phyloP scores from a whole-genome alignment of 2,888 invertebrate species.

The Hololepta plana region DNA sequence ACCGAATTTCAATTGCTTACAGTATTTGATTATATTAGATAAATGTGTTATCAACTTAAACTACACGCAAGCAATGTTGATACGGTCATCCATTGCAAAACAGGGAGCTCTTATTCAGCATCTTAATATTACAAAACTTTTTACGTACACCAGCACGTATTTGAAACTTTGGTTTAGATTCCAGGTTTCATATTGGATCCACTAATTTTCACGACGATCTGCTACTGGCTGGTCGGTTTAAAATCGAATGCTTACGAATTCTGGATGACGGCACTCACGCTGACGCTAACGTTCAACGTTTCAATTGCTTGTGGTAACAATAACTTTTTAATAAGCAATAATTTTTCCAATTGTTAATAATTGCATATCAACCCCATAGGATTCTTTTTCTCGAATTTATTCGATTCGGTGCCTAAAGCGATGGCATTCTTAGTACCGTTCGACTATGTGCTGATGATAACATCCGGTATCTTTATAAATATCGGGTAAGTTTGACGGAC shows the following conservation, averaged over 20 bases:
- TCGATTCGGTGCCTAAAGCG: slow-evolving; percentile 60
- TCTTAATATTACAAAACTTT: not conserved
- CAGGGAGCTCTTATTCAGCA: no score
- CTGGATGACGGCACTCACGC: slow-evolving; percentile 44
- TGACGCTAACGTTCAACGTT: slow-evolving; percentile 67
- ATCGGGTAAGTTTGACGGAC: slow-evolving; percentile 38
- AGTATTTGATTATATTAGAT: no score
- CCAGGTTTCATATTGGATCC: slow-evolving; percentile 77
- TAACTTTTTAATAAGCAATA: not conserved
- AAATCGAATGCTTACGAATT: slow-evolving; percentile 48
- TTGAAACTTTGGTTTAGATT: slow-evolving; percentile 36
- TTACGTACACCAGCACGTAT: not conserved
- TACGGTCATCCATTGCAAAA: no score
- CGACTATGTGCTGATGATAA: slow-evolving; percentile 73
- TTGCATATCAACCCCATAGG: no score
- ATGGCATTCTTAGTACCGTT: slow-evolving; percentile 75
- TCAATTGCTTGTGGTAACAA: slow-evolving; percentile 68
- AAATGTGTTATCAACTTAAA: no score
- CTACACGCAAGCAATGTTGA: no score
- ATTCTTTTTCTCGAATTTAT: slow-evolving; percentile 69
- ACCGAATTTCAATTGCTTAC: no score
- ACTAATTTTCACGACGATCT: slow-evolving; percentile 57
- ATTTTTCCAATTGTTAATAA: slow-evolving; percentile 6
- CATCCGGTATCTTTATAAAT: slow-evolving; percentile 69
- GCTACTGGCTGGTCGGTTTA: slow-evolving; percentile 79